A percentile compares a stretch with the other conserved stretches of the same genome.
Evolutionary conservation across 2,888 invertebrate genomes (phyloP).

Genomic region (Pristionchus maxplancki): DNA sequence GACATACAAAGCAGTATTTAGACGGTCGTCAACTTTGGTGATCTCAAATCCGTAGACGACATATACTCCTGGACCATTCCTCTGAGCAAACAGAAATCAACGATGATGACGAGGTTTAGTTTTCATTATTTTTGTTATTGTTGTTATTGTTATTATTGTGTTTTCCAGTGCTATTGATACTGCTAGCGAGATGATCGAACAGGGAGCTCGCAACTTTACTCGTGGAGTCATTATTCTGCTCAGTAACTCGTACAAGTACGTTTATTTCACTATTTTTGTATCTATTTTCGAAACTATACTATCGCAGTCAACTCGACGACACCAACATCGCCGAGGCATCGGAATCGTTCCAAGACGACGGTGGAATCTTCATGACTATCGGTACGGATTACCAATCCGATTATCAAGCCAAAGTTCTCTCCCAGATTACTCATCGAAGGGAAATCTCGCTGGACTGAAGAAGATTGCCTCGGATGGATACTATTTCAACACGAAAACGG

Average conservation of each 20-base stretch:
- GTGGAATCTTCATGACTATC: conserved; percentile 16
- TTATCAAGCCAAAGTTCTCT: neutral
- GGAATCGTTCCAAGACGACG: conserved; percentile 16
- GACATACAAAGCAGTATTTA: neutral
- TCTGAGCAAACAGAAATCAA: neutral
- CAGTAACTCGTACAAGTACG: conserved; percentile 42
- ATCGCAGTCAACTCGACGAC: conserved; percentile 31
- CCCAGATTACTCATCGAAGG: conserved; percentile 30
- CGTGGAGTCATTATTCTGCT: conserved; percentile 10
- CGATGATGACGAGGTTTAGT: neutral
- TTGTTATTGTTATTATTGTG: neutral
- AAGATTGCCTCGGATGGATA: conserved; percentile 22
- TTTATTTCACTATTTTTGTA: neutral
- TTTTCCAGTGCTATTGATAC: conserved; percentile 3
- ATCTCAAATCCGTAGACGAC: neutral
- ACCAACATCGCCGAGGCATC: conserved; percentile 2
- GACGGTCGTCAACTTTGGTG: neutral
- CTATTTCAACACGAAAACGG: neutral
- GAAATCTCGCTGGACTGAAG: conserved; percentile 8
- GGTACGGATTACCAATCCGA: neutral
- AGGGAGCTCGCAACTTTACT: neutral
- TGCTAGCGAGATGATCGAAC: neutral
- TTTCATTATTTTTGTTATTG: neutral
- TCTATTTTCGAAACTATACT: neutral
- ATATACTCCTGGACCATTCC: neutral